Percentiles rank a stretch among this genome's conserved stretches.
phyloP scores from a whole-genome alignment of 2,888 invertebrate genomes.

The Melieria picta region DNA sequence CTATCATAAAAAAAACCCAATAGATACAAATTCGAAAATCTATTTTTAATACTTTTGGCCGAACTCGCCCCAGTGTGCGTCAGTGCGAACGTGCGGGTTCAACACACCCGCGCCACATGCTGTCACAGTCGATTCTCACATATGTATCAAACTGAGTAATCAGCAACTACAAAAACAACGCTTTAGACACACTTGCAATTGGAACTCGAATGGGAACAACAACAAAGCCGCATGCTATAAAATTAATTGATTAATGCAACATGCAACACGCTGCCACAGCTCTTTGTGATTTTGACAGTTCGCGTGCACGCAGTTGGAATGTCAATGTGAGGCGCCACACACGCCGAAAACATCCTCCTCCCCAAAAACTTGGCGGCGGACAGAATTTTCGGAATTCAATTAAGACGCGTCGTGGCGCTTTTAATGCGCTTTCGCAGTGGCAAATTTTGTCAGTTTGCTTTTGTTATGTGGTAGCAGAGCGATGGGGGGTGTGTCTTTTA shows the following conservation, averaged over 20 bases:
- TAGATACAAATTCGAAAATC: too few species aligned
- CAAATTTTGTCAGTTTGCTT: neutral
- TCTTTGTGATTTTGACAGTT: neutral
- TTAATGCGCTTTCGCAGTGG: neutral
- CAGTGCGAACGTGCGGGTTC: too few species aligned
- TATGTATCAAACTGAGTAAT: too few species aligned
- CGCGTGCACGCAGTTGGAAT: neutral
- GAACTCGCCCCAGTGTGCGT: too few species aligned
- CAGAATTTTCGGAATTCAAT: conserved; percentile 20
- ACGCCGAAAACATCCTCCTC: neutral
- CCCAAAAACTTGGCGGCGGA: conserved; percentile 6
- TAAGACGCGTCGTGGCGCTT: neutral
- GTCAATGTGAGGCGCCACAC: neutral
- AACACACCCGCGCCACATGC: too few species aligned
- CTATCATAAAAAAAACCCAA: too few species aligned
- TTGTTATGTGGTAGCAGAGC: neutral
- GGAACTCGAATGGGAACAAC: too few species aligned
- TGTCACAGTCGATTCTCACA: too few species aligned
- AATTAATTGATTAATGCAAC: conserved; percentile 15
- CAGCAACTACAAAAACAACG: too few species aligned
- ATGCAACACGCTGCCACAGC: neutral
- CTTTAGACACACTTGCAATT: too few species aligned
- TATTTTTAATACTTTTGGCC: too few species aligned
- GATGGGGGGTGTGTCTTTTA: too few species aligned
- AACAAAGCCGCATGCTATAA: neutral